Conservation (phyloP, 2,113 vertebrate genomes). For the Triplophysa rosa region DNA sequence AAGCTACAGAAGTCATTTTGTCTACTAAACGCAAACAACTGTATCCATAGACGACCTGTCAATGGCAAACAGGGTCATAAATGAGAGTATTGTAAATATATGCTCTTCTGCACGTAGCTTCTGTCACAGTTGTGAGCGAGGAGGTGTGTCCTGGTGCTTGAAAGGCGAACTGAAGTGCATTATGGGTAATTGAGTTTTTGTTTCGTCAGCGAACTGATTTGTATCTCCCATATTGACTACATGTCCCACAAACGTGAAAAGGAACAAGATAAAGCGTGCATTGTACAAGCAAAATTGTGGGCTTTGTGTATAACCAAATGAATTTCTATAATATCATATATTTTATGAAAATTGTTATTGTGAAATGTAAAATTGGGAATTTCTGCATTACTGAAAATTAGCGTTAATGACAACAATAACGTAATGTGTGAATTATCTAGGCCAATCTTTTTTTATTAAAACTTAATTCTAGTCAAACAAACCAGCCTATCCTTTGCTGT, state of each 20-base stretch:
- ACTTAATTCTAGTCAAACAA: neutral
- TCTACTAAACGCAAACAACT: neutral
- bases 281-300: too few species aligned
- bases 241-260: neutral
- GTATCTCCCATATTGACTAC: neutral
- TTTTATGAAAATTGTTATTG: too few species aligned
- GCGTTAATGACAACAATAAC: too few species aligned
- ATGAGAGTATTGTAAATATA: conserved; percentile 47
- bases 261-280: neutral
- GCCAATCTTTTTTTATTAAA: too few species aligned
- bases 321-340: too few species aligned
- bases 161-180: neutral
- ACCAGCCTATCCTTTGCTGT: neutral
- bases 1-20: conserved; percentile 63
- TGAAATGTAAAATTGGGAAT: too few species aligned
- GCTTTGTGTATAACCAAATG: too few species aligned
- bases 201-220: rapidly evolving
- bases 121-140: neutral
- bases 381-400: too few species aligned
- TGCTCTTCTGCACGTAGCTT: conserved; percentile 40
- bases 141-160: conserved; percentile 41
- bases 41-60: neutral
- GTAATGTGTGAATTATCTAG: too few species aligned
- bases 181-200: conserved; percentile 63
- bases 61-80: conserved; percentile 46